Percentiles rank a stretch among this genome's conserved stretches.
These are phyloP conservation scores for Sparus aurata DNA, from an alignment of 2,797 vertebrate species.

Conservation along the genomic window DNA sequence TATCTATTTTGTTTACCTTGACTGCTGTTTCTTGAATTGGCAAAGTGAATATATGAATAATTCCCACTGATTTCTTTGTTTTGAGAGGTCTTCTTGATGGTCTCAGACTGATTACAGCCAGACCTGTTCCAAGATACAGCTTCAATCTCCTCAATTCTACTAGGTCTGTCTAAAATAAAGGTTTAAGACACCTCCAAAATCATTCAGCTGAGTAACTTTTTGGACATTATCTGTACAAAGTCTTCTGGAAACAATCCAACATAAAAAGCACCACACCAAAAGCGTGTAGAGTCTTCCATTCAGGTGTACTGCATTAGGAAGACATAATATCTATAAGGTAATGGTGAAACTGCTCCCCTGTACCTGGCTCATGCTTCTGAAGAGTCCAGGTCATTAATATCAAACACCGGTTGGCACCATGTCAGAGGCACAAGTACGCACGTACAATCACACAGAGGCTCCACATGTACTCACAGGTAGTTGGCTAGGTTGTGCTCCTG, in stretches of 20 bases:
- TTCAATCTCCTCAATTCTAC: neutral
- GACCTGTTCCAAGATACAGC: neutral
- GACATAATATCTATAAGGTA: neutral
- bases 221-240: neutral
- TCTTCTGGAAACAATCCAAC: neutral
- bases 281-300: neutral
- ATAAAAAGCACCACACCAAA: neutral
- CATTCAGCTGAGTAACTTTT: too few species aligned
- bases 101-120: too few species aligned
- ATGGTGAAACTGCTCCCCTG: neutral
- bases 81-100: neutral
- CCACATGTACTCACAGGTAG: slow-evolving; percentile 92
- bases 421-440: neutral
- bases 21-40: neutral
- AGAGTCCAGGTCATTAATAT: neutral
- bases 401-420: neutral
- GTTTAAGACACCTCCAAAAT: too few species aligned
- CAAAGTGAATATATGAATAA: neutral
- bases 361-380: neutral
- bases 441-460: slow-evolving; percentile 20
- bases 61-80: neutral
- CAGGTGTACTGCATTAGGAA: neutral
- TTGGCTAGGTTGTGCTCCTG: slow-evolving; percentile 99
- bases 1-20: neutral
- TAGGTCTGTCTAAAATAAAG: neutral